Evolutionary conservation across 1,140 invertebrate species (phyloP).

Genomic region (Fopius arisanus): DNA sequence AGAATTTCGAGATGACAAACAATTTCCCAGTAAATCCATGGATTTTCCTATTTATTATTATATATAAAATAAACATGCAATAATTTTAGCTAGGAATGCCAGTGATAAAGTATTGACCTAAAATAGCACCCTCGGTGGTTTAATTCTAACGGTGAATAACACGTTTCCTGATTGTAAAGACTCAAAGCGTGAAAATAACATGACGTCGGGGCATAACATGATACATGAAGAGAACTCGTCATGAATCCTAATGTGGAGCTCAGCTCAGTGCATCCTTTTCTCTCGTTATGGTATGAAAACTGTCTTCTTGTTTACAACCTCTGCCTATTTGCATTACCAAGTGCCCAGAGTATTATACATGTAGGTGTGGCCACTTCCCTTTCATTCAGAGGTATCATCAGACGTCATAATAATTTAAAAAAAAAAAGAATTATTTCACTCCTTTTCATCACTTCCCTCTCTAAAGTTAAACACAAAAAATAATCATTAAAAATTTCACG

Average conservation of each 20-base stretch:
- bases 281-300: neutral
- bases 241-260: conserved; percentile 26
- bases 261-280: neutral
- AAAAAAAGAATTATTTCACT: neutral
- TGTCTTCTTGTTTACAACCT: conserved; percentile 18
- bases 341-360: conserved; percentile 18
- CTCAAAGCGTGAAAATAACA: neutral
- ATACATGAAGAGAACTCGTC: conserved; percentile 7
- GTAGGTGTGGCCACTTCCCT: conserved; percentile 30
- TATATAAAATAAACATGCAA: too few relatives aligned
- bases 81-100: too few relatives aligned
- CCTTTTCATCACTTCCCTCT: neutral
- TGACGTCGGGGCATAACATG: conserved; percentile 6
- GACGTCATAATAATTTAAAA: neutral
- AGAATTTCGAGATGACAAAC: too few relatives aligned
- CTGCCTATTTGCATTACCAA: conserved; percentile 25
- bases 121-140: neutral
- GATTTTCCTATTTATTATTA: too few relatives aligned
- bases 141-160: conserved; percentile 2
- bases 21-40: too few relatives aligned
- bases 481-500: too few relatives aligned
- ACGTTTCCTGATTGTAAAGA: too few relatives aligned
- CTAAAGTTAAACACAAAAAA: too few relatives aligned
- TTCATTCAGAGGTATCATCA: conserved; percentile 15
- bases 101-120: neutral